Evolutionary conservation across 2,113 vertebrate species (phyloP).

Genomic region (Nyctibius bracteatus): DNA sequence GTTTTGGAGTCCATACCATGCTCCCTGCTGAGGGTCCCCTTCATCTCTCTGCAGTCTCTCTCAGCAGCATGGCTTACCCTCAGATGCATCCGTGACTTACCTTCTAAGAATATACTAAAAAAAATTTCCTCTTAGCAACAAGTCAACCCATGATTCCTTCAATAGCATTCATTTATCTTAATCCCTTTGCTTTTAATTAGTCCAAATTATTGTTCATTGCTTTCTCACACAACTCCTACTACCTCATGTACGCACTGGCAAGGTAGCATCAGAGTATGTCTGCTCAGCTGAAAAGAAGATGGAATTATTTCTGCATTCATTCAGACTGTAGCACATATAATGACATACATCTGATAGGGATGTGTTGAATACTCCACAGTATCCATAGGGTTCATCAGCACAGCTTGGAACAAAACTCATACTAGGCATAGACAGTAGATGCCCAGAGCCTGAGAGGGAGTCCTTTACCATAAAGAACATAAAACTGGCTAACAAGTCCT

Average conservation of each 20-base stretch:
- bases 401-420: neutral
- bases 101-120: neutral
- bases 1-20: neutral
- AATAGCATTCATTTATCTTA: neutral
- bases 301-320: neutral
- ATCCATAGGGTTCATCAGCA: neutral
- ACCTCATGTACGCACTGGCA: neutral
- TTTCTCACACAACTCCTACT: neutral
- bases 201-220: neutral
- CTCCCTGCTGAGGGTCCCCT: neutral
- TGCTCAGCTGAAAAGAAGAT: neutral
- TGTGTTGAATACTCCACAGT: neutral
- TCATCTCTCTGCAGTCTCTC: neutral
- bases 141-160: neutral
- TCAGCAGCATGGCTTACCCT: neutral
- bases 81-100: rapidly evolving
- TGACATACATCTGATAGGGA: neutral
- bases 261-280: neutral
- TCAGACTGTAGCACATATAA: neutral
- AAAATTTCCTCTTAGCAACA: neutral
- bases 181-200: neutral
- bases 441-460: neutral
- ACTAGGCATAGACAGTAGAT: neutral
- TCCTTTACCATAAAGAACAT: neutral
- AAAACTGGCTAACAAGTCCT: neutral